Conservation (phyloP, 2,888 invertebrate genomes). For the Aelia acuminata region DNA sequence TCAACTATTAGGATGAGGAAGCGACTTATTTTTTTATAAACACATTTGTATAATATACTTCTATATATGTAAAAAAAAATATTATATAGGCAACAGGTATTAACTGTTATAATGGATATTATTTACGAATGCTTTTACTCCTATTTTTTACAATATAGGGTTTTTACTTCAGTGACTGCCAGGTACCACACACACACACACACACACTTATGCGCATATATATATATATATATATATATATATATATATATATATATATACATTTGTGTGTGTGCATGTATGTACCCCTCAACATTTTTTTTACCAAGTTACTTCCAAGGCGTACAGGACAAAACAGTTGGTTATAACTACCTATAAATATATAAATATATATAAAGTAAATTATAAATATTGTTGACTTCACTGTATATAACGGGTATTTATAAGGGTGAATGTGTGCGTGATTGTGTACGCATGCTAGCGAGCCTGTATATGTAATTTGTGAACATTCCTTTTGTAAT, state of each 20-base stretch:
- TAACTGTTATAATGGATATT: neutral
- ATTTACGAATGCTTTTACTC: neutral
- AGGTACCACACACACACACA: constrained; percentile 27
- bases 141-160: constrained; percentile 31
- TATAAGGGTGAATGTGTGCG: constrained; percentile 52
- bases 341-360: constrained; percentile 54
- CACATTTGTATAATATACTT: constrained; percentile 37
- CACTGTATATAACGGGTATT: constrained; percentile 65
- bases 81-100: neutral
- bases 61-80: neutral
- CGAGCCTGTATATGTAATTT: constrained; percentile 38
- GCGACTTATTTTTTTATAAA: constrained; percentile 42
- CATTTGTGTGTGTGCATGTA: too few species aligned
- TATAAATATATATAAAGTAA: constrained; percentile 55
- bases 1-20: neutral
- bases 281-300: constrained; percentile 3
- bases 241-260: too few species aligned
- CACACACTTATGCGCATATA: neutral
- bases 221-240: neutral
- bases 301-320: constrained; percentile 62
- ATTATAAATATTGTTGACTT: constrained; percentile 62
- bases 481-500: constrained; percentile 49
- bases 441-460: constrained; percentile 26
- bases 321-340: constrained; percentile 62
- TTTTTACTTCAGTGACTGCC: constrained; percentile 39